Percentiles rank a stretch among this genome's conserved stretches.
Evolutionary conservation across 2,888 invertebrate genomes (phyloP).

Genomic region (Cheilosia impressa): DNA sequence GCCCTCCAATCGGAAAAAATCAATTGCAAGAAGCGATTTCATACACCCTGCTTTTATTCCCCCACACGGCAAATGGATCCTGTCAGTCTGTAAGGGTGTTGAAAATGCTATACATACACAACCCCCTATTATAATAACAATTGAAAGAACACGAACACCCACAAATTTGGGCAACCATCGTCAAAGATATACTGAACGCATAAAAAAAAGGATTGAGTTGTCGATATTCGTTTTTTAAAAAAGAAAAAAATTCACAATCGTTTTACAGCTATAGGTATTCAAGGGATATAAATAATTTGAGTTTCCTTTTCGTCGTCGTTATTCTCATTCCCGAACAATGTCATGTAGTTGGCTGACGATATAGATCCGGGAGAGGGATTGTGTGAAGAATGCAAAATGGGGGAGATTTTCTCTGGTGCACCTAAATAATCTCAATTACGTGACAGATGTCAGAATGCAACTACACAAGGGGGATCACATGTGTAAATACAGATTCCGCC

Average conservation of each 20-base stretch:
- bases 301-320: conserved; percentile 32
- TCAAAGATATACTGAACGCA: neutral
- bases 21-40: conserved; percentile 25
- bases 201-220: conserved; percentile 31
- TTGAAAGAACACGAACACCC: neutral
- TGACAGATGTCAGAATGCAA: conserved; percentile 64
- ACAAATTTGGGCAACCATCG: neutral
- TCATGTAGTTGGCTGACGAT: neutral
- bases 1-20: conserved; percentile 35
- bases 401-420: conserved; percentile 46
- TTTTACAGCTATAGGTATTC: conserved; percentile 14
- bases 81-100: conserved; percentile 58
- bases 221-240: neutral
- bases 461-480: conserved; percentile 20
- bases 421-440: conserved; percentile 62
- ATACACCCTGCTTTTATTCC: conserved; percentile 22
- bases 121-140: conserved; percentile 1
- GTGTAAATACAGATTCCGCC: conserved; percentile 3
- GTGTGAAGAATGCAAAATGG: conserved; percentile 20
- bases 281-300: conserved; percentile 53
- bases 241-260: neutral
- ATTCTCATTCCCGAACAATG: conserved; percentile 8
- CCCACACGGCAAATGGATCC: conserved; percentile 35
- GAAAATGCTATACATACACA: conserved; percentile 4
- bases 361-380: neutral